These are phyloP conservation scores for Ephialtes manifestator DNA, from an alignment of 2,888 invertebrate species.

Conservation along the genomic window DNA sequence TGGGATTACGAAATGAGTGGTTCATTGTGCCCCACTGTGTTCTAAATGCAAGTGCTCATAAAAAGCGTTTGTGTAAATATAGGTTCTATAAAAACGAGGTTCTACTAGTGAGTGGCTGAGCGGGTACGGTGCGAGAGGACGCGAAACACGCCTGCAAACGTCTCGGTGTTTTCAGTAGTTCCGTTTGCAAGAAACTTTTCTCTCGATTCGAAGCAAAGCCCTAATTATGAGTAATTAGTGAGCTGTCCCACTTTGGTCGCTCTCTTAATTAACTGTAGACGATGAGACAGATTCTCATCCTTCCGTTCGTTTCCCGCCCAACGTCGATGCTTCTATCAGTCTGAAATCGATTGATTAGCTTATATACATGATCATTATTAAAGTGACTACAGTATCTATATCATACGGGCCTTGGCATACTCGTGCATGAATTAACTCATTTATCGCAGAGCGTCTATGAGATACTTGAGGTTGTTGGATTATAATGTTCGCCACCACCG, in stretches of 20 bases:
- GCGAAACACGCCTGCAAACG: not conserved
- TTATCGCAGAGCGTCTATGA: conserved; percentile 11
- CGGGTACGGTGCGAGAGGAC: not conserved
- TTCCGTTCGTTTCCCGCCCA: conserved; percentile 2
- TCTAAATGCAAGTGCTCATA: not conserved
- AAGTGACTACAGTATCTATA: not conserved
- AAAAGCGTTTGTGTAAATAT: not conserved
- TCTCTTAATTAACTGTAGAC: conserved; percentile 36
- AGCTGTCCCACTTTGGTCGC: conserved; percentile 16
- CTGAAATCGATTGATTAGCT: conserved; percentile 22
- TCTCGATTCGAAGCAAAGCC: conserved; percentile 6
- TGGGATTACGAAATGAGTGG: not conserved
- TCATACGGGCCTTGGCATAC: conserved; percentile 2
- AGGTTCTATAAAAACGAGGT: not conserved
- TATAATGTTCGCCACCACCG: conserved; percentile 49
- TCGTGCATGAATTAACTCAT: conserved; percentile 34
- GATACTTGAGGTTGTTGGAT: conserved; percentile 32
- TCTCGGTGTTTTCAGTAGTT: not conserved
- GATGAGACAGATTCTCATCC: conserved; percentile 10
- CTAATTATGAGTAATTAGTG: conserved; percentile 51
- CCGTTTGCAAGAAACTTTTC: conserved; percentile 9
- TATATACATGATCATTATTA: conserved; percentile 20
- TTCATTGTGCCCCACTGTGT: no score
- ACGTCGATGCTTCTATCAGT: conserved; percentile 8
- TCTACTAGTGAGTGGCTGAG: not conserved